Percentiles rank a stretch among this genome's conserved stretches.
These are phyloP conservation scores for Pseudochaenichthys georgianus DNA, from an alignment of 2,797 vertebrate genomes.

Conservation along the genomic window DNA sequence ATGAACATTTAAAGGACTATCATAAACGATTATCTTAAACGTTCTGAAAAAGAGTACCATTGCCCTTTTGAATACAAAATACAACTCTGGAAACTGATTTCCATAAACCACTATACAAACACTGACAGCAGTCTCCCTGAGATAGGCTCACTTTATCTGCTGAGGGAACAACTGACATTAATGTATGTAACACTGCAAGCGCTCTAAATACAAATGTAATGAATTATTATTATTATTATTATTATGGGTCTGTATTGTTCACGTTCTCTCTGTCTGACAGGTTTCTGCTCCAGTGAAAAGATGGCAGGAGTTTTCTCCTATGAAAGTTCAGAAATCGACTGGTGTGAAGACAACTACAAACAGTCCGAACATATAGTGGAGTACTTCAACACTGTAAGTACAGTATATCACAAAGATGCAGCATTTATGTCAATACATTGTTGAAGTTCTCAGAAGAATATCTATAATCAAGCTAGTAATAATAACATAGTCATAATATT, in stretches of 20 bases:
- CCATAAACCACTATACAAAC: slow-evolving; percentile 42
- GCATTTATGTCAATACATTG: neutral
- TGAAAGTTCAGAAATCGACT: slow-evolving; percentile 94
- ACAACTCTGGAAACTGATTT: slow-evolving; percentile 43
- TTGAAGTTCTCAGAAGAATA: neutral
- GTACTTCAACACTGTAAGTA: slow-evolving; percentile 95
- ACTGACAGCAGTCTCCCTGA: neutral
- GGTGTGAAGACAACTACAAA: slow-evolving; percentile 95
- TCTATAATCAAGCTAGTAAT: neutral
- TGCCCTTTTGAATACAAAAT: slow-evolving; percentile 53
- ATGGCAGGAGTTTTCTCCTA: slow-evolving; percentile 91
- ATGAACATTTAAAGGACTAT: neutral
- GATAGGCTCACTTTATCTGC: neutral
- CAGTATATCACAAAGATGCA: neutral
- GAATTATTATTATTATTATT: too few species aligned
- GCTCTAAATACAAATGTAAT: too few species aligned
- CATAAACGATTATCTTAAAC: neutral
- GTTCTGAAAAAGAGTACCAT: neutral
- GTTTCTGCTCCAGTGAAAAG: slow-evolving; percentile 67
- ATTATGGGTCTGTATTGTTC: neutral
- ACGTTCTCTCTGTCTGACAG: slow-evolving; percentile 54
- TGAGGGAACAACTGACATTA: neutral
- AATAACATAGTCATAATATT: accelerated
- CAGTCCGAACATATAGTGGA: slow-evolving; percentile 90
- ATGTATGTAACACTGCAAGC: neutral